Base-by-base conservation (phyloP, 2,113 vertebrate species). In the Lipophrys pholis region DNA sequence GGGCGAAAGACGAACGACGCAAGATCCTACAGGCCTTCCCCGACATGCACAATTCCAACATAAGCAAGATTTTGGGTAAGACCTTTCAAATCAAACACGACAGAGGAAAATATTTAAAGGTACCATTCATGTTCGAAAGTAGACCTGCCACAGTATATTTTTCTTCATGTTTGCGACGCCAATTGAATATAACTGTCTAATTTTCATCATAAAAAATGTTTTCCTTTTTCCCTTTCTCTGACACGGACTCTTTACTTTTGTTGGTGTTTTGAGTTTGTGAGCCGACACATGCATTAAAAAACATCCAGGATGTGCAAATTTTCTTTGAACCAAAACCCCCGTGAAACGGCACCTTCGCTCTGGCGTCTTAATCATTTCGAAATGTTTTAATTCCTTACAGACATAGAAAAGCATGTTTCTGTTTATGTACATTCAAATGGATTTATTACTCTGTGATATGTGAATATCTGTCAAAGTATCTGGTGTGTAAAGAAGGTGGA, bases 31-130 rank as follows among this genome's bases (percentile, higher is more conserved):
- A 99, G 91, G 98, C 98, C 72, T 99, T 99, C 83, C 98, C 98
- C 0, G 98, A 99, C 93, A 99, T 99, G 98, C 98, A 99, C 92
- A 99, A 99, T 93, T 99, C 98, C 90, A 99, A 99, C 93, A 99
- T 99, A 87, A 99, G 98, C 95, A 99, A 99, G 94, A 99, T 99
- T 86, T 91, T 99, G 75, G 98, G 98, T 99, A 91, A 96, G 96
- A 87, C 11, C 52, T 21, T 53, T 50, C 39, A 54, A 39, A 58
- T 71, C 49, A 35, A 46, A 50, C 43, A 14, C 17, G 51, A 7
- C 14, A 38, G 1, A 15, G 49, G n/a, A 1, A 30, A 70, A 43
- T 48, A 52, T 40, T 48, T 39, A 6, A 15, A 52, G 6, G 17
- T 10, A 16, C 46, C n/a, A 6, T 46, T 46, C 45, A 46, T 6